Percentiles rank a stretch among this genome's conserved stretches.
Conservation (phyloP, 2,797 vertebrate species). For the Selene dorsalis region DNA sequence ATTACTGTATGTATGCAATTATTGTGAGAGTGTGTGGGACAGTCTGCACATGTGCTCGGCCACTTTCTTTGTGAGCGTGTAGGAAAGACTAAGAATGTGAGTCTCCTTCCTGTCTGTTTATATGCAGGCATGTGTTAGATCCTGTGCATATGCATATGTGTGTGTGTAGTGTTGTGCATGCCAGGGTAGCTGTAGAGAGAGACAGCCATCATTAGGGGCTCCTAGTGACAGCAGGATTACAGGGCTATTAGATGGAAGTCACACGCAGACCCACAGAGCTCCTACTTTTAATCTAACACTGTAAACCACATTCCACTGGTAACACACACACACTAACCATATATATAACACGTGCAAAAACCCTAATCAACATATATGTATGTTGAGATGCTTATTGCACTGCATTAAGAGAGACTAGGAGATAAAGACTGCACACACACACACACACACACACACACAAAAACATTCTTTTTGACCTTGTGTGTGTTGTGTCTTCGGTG, state of each 20-base stretch:
- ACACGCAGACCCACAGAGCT: slow-evolving; percentile 70
- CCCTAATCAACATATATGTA: slow-evolving; percentile 8
- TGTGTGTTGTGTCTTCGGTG: slow-evolving; percentile 14
- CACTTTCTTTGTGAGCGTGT: slow-evolving; percentile 39
- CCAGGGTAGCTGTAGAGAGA: slow-evolving; percentile 52
- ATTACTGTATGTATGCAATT: slow-evolving; percentile 43
- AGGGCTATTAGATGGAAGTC: slow-evolving; percentile 75
- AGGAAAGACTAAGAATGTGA: slow-evolving; percentile 26
- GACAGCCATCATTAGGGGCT: slow-evolving; percentile 75
- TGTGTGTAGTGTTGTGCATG: slow-evolving; percentile 60
- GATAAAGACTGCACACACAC: slow-evolving; percentile 20
- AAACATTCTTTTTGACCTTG: slow-evolving; percentile 18
- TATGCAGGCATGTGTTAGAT: slow-evolving; percentile 58
- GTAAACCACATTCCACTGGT: slow-evolving; percentile 65
- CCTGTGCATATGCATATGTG: slow-evolving; percentile 46
- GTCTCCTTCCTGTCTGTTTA: slow-evolving; percentile 59
- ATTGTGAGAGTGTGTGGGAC: slow-evolving; percentile 31
- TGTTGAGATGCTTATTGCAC: not conserved
- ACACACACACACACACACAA: not conserved
- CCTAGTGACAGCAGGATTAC: slow-evolving; percentile 73
- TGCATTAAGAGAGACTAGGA: not conserved
- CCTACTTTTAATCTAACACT: slow-evolving; percentile 71
- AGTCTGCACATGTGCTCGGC: slow-evolving; percentile 22
- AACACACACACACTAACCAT: slow-evolving; percentile 33
- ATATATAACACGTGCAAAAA: no score